These are phyloP conservation scores for Eremophila alpestris DNA, from an alignment of 2,797 vertebrate genomes.

Conservation along the genomic window DNA sequence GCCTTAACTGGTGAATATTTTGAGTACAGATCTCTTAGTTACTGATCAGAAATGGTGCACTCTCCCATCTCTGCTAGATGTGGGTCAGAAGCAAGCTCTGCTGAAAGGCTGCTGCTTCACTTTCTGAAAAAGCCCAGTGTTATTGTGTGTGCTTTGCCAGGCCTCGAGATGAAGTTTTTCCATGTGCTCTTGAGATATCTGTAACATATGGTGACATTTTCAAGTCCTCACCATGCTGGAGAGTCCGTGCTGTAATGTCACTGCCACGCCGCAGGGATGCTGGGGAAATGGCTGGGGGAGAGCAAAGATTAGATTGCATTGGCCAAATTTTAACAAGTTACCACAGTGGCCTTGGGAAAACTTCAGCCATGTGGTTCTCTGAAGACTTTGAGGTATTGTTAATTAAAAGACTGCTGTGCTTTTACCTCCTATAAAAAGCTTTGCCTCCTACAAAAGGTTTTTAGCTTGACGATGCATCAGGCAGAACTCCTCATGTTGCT, in stretches of 20 bases:
- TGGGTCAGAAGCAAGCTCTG: not conserved
- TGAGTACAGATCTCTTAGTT: not conserved
- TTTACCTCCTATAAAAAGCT: conserved; percentile 12
- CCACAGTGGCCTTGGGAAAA: not conserved
- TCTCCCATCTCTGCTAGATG: fast-evolving
- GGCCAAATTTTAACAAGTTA: conserved; percentile 13
- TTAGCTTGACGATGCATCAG: not conserved
- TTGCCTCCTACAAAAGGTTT: not conserved
- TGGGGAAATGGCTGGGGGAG: not conserved
- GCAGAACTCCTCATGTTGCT: not conserved
- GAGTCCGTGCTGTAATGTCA: fast-evolving
- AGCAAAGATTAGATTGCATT: not conserved
- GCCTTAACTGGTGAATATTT: not conserved
- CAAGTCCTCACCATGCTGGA: not conserved
- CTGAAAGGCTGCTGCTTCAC: not conserved
- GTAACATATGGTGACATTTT: not conserved
- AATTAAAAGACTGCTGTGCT: conserved; percentile 24
- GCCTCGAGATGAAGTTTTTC: not conserved
- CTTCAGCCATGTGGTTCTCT: not conserved
- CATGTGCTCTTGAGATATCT: not conserved
- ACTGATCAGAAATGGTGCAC: not conserved
- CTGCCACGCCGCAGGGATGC: fast-evolving
- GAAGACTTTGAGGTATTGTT: conserved; percentile 8
- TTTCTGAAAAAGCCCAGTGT: not conserved
- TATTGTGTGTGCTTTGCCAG: not conserved